phyloP scores from a whole-genome alignment of 2,888 invertebrate genomes.

The Acanthosepion esculentum region DNA sequence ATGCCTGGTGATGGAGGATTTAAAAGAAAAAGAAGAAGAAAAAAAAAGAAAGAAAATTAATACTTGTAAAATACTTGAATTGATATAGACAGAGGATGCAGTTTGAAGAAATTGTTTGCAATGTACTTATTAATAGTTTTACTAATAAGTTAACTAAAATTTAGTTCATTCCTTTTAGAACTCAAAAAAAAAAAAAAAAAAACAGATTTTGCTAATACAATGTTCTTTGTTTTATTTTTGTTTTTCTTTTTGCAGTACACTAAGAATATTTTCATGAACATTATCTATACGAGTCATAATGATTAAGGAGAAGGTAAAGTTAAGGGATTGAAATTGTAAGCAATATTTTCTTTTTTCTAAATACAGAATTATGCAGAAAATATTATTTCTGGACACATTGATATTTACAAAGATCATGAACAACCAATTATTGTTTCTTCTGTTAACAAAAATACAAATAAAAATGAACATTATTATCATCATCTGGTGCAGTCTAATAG shows the following conservation, averaged over 20 bases:
- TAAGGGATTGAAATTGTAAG: too few relatives aligned
- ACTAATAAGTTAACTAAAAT: not conserved
- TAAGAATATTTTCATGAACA: not conserved
- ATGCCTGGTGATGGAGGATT: not conserved
- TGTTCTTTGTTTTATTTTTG: not conserved
- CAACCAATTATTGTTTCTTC: too few relatives aligned
- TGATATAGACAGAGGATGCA: too few relatives aligned
- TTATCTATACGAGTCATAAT: not conserved
- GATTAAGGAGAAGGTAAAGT: too few relatives aligned
- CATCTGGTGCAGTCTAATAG: too few relatives aligned
- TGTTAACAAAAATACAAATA: too few relatives aligned
- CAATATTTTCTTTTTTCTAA: too few relatives aligned
- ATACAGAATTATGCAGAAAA: too few relatives aligned
- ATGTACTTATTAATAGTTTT: not conserved
- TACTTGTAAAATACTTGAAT: not conserved
- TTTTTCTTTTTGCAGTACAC: not conserved
- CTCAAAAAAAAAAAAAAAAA: not conserved
- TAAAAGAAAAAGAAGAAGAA: not conserved
- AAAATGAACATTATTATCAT: too few relatives aligned
- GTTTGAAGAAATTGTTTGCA: not conserved
- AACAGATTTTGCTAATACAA: not conserved
- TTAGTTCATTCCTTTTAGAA: not conserved
- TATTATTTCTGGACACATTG: too few relatives aligned
- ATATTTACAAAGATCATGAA: too few relatives aligned
- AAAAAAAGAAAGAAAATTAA: too few relatives aligned